These are phyloP conservation scores for Drosophila nr. medialis DNA, from an alignment of 2,888 invertebrate species.

Conservation along the genomic window DNA sequence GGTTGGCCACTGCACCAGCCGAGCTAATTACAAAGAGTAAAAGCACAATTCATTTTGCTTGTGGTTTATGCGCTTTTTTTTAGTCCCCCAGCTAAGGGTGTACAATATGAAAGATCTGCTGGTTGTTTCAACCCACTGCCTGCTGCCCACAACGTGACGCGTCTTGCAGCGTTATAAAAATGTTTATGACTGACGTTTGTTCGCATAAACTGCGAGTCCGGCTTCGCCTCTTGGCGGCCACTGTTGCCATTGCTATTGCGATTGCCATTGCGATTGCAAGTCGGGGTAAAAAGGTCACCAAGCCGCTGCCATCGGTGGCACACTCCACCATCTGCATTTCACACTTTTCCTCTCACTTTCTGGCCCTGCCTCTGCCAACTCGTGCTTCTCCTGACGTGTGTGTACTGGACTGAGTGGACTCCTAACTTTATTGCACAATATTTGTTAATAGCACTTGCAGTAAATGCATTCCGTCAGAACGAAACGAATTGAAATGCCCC, in stretches of 20 bases:
- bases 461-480: constrained; percentile 49
- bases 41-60: constrained; percentile 68
- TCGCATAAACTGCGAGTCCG: constrained; percentile 51
- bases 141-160: constrained; percentile 31
- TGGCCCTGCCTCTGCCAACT: not conserved
- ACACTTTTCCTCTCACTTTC: constrained; percentile 1
- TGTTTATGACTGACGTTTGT: constrained; percentile 68
- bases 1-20: constrained; percentile 9
- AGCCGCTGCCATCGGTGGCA: constrained; percentile 41
- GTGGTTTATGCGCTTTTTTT: constrained; percentile 50
- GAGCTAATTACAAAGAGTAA: constrained; percentile 67
- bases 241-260: constrained; percentile 8
- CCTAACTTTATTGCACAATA: constrained; percentile 51
- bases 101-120: constrained; percentile 3
- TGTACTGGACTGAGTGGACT: constrained; percentile 4
- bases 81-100: not conserved
- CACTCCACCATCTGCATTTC: not conserved
- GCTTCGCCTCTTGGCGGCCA: not conserved
- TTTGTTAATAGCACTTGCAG: constrained; percentile 69
- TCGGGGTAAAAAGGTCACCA: constrained; percentile 52
- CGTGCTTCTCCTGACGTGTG: not conserved
- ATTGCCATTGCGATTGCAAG: constrained; percentile 5
- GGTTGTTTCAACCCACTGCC: constrained; percentile 7
- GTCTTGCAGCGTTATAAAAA: constrained; percentile 64
- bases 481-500: not conserved